These are phyloP conservation scores for Arrhopalites spinosus DNA, from an alignment of 2,888 invertebrate genomes.

Conservation along the genomic window DNA sequence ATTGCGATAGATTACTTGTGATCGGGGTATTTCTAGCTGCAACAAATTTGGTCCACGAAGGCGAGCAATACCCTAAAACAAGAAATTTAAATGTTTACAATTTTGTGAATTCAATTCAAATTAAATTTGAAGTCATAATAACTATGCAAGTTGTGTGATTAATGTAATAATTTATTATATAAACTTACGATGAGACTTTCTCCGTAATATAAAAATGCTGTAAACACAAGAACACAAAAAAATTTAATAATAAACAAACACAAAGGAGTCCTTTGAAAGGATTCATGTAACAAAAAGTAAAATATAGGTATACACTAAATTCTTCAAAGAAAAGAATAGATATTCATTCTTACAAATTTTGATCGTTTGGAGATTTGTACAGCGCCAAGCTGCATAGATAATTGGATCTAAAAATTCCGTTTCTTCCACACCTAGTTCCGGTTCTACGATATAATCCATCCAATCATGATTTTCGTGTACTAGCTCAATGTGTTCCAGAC, in stretches of 20 bases:
- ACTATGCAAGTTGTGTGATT: too few species aligned
- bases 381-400: slow-evolving; percentile 55
- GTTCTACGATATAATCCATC: slow-evolving; percentile 52
- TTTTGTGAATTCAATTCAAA: too few species aligned
- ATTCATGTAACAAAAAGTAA: too few species aligned
- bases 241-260: too few species aligned
- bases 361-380: slow-evolving; percentile 51
- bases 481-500: slow-evolving; percentile 52
- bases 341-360: slow-evolving; percentile 51
- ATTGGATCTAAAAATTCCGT: slow-evolving; percentile 54
- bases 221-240: slow-evolving; percentile 42
- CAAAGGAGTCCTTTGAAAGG: too few species aligned
- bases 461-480: slow-evolving; percentile 52
- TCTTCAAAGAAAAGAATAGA: too few species aligned
- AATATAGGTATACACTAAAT: too few species aligned
- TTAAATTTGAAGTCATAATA: too few species aligned
- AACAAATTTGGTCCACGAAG: slow-evolving; percentile 65
- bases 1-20: slow-evolving; percentile 50
- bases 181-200: slow-evolving; percentile 69
- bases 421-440: slow-evolving; percentile 42
- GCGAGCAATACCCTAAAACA: slow-evolving; percentile 71
- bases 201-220: slow-evolving; percentile 68
- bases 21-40: slow-evolving; percentile 65
- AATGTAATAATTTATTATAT: too few species aligned
- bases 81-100: too few species aligned